phyloP scores from a whole-genome alignment of 2,888 invertebrate genomes.

The Seladonia tumulorum region DNA sequence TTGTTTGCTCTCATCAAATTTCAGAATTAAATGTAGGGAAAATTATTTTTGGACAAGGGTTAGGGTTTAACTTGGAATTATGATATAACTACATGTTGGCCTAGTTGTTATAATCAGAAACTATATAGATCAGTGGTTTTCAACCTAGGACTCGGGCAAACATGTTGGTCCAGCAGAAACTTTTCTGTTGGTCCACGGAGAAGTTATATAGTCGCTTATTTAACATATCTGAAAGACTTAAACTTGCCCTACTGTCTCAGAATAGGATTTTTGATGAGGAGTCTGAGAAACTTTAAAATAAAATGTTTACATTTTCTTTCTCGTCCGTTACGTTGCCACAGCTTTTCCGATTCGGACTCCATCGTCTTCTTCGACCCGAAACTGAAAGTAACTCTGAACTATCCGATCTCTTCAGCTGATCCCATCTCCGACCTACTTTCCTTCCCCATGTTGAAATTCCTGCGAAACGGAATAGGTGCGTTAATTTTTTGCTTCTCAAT shows the following conservation, averaged over 20 bases:
- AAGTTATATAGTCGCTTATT: too few species aligned
- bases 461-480: constrained; percentile 71
- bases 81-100: neutral
- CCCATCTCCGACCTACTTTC: constrained; percentile 87
- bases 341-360: constrained; percentile 83
- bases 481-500: constrained; percentile 7
- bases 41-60: neutral
- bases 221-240: neutral
- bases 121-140: neutral
- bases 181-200: too few species aligned
- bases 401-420: constrained; percentile 86
- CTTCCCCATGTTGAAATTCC: constrained; percentile 87
- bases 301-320: constrained; percentile 71
- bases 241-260: neutral
- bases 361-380: constrained; percentile 83
- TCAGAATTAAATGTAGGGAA: too few species aligned
- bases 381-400: constrained; percentile 85
- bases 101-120: neutral
- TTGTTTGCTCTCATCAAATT: too few species aligned
- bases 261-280: neutral
- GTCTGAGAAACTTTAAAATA: neutral
- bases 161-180: too few species aligned
- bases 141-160: too few species aligned
- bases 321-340: constrained; percentile 65
- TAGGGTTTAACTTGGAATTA: neutral